Evolutionary conservation across 2,797 vertebrate genomes (phyloP).

Genomic region (Microtus agrestis): DNA sequence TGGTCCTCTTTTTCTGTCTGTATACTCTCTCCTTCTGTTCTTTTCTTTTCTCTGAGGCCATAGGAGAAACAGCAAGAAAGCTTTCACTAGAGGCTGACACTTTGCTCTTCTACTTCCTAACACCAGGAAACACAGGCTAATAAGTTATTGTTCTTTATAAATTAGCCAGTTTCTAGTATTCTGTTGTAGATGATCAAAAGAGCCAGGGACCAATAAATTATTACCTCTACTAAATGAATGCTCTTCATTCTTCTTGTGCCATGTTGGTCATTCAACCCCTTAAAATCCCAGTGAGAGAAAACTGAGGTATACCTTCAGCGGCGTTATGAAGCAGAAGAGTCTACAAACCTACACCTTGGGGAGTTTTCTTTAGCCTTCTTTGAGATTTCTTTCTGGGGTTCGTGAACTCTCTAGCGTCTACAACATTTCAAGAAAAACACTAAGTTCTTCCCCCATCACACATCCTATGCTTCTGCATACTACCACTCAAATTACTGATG

Average conservation of each 20-base stretch:
- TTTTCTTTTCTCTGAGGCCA: background rate
- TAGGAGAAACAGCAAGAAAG: background rate
- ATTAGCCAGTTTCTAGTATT: background rate
- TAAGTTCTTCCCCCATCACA: background rate
- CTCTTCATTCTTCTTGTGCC: background rate
- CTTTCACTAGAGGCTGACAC: background rate
- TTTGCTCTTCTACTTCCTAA: background rate
- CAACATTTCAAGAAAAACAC: background rate
- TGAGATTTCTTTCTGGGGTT: background rate
- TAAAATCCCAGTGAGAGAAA: slow-evolving; percentile 21
- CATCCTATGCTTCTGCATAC: background rate
- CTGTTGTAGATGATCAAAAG: background rate
- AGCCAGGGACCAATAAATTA: background rate
- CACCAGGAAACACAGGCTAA: background rate
- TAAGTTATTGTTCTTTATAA: background rate
- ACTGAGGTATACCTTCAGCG: background rate
- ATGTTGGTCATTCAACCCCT: background rate
- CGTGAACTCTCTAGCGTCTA: background rate
- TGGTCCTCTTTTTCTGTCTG: no score
- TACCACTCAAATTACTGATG: background rate
- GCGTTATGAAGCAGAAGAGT: background rate
- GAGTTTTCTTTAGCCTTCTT: slow-evolving; percentile 3
- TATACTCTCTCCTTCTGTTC: background rate
- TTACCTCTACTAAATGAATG: background rate
- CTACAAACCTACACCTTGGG: background rate